phyloP scores from a whole-genome alignment of 2,888 invertebrate species.

The Drosophila setosimentum region DNA sequence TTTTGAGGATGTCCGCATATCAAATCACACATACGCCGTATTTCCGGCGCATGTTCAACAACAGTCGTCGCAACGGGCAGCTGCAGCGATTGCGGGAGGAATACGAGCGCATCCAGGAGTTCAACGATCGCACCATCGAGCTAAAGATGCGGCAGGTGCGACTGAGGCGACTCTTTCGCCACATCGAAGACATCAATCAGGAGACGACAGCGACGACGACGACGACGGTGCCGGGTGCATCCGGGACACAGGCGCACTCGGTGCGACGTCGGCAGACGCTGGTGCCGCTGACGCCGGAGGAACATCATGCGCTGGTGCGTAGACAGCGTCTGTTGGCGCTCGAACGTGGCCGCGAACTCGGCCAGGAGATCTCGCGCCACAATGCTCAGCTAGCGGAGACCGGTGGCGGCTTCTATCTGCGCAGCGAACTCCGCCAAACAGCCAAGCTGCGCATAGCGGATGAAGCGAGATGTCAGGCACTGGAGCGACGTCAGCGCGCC shows the following conservation, averaged over 20 bases:
- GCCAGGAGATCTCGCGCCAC: conserved; percentile 69
- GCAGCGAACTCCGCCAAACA: conserved; percentile 46
- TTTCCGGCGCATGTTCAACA: conserved; percentile 66
- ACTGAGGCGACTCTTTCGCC: conserved; percentile 73
- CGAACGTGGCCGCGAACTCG: conserved; percentile 65
- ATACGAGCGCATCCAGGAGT: conserved; percentile 76
- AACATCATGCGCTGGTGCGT: conserved; percentile 28
- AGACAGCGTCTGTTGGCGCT: conserved; percentile 61
- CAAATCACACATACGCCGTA: conserved; percentile 77
- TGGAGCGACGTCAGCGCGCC: conserved; percentile 56
- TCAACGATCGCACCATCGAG: conserved; percentile 77
- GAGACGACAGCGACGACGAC: conserved; percentile 5
- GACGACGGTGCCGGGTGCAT: background rate
- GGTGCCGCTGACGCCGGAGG: conserved; percentile 29
- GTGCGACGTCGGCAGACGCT: background rate
- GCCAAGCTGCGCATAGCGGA: conserved; percentile 50
- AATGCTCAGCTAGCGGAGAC: conserved; percentile 59
- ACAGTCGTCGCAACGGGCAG: conserved; percentile 75
- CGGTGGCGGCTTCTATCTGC: conserved; percentile 32
- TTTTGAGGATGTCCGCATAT: conserved; percentile 71
- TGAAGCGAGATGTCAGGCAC: conserved; percentile 38
- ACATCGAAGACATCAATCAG: conserved; percentile 77
- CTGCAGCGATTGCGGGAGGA: conserved; percentile 77
- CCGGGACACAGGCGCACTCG: background rate
- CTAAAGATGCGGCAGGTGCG: conserved; percentile 78